Conservation (phyloP, 2,797 vertebrate genomes). For the Chrosomus eos region DNA sequence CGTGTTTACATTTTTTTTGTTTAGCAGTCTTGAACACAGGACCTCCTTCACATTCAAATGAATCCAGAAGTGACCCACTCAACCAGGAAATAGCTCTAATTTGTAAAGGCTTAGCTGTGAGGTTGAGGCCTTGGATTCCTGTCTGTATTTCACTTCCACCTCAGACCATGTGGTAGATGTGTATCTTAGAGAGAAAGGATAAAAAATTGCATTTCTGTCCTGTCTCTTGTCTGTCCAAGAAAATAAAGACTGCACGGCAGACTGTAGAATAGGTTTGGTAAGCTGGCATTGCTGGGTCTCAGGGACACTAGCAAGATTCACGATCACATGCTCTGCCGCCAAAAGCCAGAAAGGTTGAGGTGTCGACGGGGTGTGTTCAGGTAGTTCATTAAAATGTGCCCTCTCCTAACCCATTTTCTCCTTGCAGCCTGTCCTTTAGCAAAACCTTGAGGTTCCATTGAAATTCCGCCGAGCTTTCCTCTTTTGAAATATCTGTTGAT, state of each 20-base stretch:
- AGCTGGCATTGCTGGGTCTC: constrained; percentile 24
- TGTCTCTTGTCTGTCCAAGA: not conserved
- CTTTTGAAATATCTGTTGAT: constrained; percentile 82
- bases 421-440: constrained; percentile 72
- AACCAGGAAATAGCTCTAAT: constrained; percentile 69
- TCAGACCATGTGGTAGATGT: constrained; percentile 35
- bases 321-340: constrained; percentile 59
- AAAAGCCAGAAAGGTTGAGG: constrained; percentile 70
- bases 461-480: constrained; percentile 73
- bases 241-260: not conserved
- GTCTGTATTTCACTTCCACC: constrained; percentile 47
- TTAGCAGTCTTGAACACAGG: constrained; percentile 41
- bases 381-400: constrained; percentile 70
- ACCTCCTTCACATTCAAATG: constrained; percentile 65
- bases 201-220: constrained; percentile 36
- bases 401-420: constrained; percentile 40
- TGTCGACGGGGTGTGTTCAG: constrained; percentile 66
- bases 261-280: constrained; percentile 29
- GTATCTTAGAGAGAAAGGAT: constrained; percentile 37
- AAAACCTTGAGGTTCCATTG: constrained; percentile 79
- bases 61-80: constrained; percentile 72
- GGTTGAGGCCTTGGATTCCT: constrained; percentile 53
- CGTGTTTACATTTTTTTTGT: constrained; percentile 29
- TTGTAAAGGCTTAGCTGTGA: constrained; percentile 65
- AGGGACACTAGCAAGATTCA: constrained; percentile 61